phyloP scores from a whole-genome alignment of 2,113 vertebrate species.

The Barnardius zonarius region DNA sequence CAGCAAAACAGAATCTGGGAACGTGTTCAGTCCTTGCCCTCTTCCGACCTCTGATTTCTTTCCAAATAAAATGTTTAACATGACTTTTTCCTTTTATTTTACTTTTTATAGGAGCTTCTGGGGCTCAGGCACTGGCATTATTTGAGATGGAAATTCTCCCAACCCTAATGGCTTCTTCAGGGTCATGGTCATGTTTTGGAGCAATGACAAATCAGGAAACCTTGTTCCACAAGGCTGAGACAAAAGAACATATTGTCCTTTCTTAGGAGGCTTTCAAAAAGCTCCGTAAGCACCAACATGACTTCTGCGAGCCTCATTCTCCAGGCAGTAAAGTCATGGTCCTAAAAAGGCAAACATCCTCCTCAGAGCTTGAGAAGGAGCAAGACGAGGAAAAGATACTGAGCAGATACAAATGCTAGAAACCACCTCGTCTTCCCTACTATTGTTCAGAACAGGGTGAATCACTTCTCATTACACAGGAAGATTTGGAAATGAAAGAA shows the following conservation, averaged over 20 bases:
- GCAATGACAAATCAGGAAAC: not conserved
- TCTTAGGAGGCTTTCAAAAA: not conserved
- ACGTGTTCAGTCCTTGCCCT: conserved; percentile 32
- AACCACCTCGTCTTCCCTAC: not conserved
- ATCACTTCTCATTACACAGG: not conserved
- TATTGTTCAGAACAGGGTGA: not conserved
- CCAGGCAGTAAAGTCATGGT: not conserved
- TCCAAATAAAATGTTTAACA: conserved; percentile 59
- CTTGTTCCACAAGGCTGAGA: not conserved
- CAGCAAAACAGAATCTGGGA: conserved; percentile 22
- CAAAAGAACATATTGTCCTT: not conserved
- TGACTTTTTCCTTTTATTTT: not conserved
- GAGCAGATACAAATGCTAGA: not conserved
- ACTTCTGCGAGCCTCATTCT: not conserved
- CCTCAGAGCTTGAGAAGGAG: not conserved
- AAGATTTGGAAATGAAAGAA: not conserved
- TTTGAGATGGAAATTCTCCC: conserved; percentile 9
- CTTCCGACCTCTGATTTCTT: conserved; percentile 45
- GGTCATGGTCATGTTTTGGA: not conserved
- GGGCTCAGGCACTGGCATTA: not conserved
- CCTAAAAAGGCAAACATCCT: not conserved
- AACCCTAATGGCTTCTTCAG: not conserved
- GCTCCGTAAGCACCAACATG: not conserved
- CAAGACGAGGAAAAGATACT: not conserved
- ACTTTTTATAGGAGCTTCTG: not conserved